Evolutionary conservation across 1,140 invertebrate species (phyloP), one percentile per base, ranked within the genome.

Genomic region (Drosophila mojavensis): DNA sequence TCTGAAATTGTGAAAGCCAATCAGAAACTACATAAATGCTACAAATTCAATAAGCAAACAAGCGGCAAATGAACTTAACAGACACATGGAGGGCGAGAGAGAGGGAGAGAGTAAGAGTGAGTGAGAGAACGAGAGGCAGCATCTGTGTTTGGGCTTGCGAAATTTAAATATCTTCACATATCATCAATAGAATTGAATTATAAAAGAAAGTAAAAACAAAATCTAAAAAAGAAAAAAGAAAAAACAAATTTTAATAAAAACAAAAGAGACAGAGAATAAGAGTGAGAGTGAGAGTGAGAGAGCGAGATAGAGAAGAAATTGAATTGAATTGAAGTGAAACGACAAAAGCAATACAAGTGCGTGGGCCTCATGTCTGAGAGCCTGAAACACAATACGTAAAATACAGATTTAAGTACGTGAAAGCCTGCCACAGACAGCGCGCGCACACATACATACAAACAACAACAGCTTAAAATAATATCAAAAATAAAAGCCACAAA

Each of bases 141-240:
- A 11, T 9, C 5, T 5, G 39, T n/a, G 56, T 3, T 5, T 3
- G 24, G 11, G 56, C 11, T 10, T 11, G 36, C 10, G 58, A 39
- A 78, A 89, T 89, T 78, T 80, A 68, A 78, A 82, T 86, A 79
- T 77, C 62, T 65, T 60, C 48, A 36, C 65, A 70, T 65, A 63
- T 72, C 69, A 30, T 20, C 15, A 36, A 88, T 67, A 71, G 63
- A 69, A 73, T 80, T 74, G 59, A 80, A 78, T 83, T 80, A 71
- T 69, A 67, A 58, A 53, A 81, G 43, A 77, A 60, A 84, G 84
- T 77, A 80, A 85, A 71, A 85, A 71, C 78, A 45, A 51, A 78
- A 69, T 69, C 71, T 30, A 50, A 55, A 70, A 43, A 63, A 60
- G 53, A 45, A 68, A 20, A 69, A 60, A 53, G 45, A 68, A 28